Evolutionary conservation across 2,797 vertebrate genomes (phyloP), one percentile per base, ranked within the genome.

Genomic region (Zalophus californianus): DNA sequence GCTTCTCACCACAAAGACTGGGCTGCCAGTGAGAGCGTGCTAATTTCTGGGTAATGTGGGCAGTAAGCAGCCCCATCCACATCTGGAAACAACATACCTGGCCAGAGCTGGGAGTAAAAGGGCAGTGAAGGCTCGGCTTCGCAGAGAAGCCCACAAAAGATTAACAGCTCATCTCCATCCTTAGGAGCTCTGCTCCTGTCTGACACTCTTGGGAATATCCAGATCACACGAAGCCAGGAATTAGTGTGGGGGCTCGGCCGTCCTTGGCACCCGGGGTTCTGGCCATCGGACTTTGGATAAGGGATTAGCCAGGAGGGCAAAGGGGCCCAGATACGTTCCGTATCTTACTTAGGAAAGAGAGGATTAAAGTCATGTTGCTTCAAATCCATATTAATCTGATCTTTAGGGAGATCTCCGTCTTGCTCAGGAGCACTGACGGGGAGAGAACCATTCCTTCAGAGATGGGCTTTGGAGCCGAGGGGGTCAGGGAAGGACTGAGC

Each of bases 181-280:
- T 3, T 0, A 0, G 0, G 18, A 50, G 21, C 35, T 5, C 21
- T 0, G 18, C 60, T 20, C 15, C 18, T 3, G 25, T 5, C 60
- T 54, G 54, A 9, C 2, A 0, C 29, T 27, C 48, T n/a, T 9
- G 0, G 7, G 38, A 21, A 58, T 0, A 21, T 1, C 44, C 52
- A 27, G 90, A 29, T 23, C 1, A 2, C 2, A 1, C 2, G 68
- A 38, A 54, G 1, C 14, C 0, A 11, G 64, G 52, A 29, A 32
- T 0, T 0, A 23, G 54, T 0, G 0, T 18, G 16, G 35, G n/a
- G n/a, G 44, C 29, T 1, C 0, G 0, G 29, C n/a, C 0, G 4
- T 44, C 90, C 73, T 32, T 3, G 20, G 41, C 20, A 29, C 4
- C 1, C 12, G 0, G 3, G 41, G 32, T 14, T 75, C 72, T 70